A percentile compares a stretch with the other conserved stretches of the same genome.
These are phyloP conservation scores for Troglohyphantes excavatus DNA, from an alignment of 2,888 invertebrate species.

Conservation along the genomic window DNA sequence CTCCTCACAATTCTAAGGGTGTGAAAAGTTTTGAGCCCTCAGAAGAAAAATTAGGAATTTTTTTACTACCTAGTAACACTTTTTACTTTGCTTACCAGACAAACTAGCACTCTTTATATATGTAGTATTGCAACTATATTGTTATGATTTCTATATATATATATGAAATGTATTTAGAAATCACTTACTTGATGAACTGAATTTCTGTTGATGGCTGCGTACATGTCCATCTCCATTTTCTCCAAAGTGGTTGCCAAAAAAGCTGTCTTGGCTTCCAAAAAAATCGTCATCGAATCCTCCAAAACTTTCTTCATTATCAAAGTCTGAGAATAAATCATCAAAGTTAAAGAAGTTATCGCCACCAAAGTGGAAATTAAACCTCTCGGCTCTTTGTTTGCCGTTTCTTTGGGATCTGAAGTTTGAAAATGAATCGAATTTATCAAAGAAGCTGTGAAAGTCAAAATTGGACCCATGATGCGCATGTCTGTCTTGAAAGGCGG, in stretches of 20 bases:
- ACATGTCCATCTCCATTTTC: slow-evolving; percentile 63
- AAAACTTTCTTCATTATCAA: slow-evolving; percentile 81
- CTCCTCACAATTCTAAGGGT: no score
- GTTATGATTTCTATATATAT: no score
- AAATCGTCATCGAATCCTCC: slow-evolving; percentile 81
- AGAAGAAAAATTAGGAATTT: no score
- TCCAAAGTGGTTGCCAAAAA: slow-evolving; percentile 81
- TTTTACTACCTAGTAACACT: no score
- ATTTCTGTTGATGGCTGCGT: slow-evolving; percentile 22
- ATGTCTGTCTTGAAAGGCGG: slow-evolving; percentile 80
- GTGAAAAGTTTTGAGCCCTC: no score
- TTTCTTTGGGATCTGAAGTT: slow-evolving; percentile 76
- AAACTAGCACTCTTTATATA: no score
- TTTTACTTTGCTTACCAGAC: no score
- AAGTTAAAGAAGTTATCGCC: slow-evolving; percentile 81
- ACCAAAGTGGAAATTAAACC: slow-evolving; percentile 50
- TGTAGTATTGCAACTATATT: no score
- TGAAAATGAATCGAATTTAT: slow-evolving; percentile 81
- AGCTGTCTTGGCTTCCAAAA: slow-evolving; percentile 82
- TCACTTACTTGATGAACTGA: slow-evolving; percentile 64
- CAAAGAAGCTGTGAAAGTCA: slow-evolving; percentile 83
- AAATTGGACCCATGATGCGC: slow-evolving; percentile 81
- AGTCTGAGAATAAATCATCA: slow-evolving; percentile 82
- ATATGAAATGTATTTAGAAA: not conserved
- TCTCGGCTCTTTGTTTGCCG: slow-evolving; percentile 70